Evolutionary conservation across 2,113 vertebrate genomes (phyloP), one percentile per base, ranked within the genome.

Genomic region (Synodontis membranacea): DNA sequence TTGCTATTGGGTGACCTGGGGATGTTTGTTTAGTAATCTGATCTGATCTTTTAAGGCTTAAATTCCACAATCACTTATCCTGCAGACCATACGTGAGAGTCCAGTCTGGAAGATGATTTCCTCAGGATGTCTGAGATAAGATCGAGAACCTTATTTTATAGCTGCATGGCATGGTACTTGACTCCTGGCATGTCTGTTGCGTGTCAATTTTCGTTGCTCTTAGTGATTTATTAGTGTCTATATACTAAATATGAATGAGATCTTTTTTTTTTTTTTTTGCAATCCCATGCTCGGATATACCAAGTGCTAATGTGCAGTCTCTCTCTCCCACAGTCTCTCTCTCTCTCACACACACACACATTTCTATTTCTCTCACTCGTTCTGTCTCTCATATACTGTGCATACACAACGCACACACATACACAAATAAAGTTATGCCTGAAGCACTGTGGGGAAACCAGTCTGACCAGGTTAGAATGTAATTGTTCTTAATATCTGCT

Each of bases 401-500:
- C 78, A 82, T 81, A 80, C n/a, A 79, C 56, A 44, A 28, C 0
- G 31, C 83, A 83, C 42, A 80, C 56, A 42, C 25, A 84, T 82
- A 84, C 84, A 89, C 86, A 85, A 81, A 72, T 87, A 86, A 84
- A 88, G 84, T 86, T 84, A 88, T 31, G 42, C 84, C 86, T 89
- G 74, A 80, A 82, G 85, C 80, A 39, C 31, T 76, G 11, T 90
- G 17, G 88, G 86, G 81, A 39, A 89, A 91, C 94, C 88, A 58
- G 94, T 92, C 86, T 11, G 37, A 82, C 93, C 9, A 56, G 92
- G 58, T n/a, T 64, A 56, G 84, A 76, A 90, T 91, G 66, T 62
- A 80, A 89, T 91, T 88, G 75, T 82, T 89, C 70, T 62, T 42
- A 76, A 93, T 94, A 93, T 93, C 87, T 88, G 84, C 87, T 74